Evolutionary conservation across 2,888 invertebrate genomes (phyloP).

Genomic region (Dicranocentrus wangi): DNA sequence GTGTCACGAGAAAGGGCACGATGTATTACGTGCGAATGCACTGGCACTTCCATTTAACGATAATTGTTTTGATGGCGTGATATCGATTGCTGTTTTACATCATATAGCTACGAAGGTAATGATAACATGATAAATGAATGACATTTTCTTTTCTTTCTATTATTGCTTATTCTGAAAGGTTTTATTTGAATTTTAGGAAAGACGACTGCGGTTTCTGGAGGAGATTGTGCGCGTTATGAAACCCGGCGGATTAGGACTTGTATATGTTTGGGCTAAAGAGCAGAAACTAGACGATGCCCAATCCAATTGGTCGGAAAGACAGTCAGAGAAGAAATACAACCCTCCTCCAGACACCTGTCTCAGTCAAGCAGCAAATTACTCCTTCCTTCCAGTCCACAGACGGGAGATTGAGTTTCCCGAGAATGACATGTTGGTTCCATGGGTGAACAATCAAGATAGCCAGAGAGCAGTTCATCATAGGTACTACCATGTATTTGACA

Average conservation of each 20-base stretch:
- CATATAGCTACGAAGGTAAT: slow-evolving; percentile 87
- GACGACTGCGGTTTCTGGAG: slow-evolving; percentile 83
- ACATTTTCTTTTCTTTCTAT: neutral
- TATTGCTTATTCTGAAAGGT: neutral
- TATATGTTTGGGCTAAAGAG: slow-evolving; percentile 98
- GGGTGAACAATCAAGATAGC: slow-evolving; percentile 79
- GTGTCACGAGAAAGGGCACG: slow-evolving; percentile 79
- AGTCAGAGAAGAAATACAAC: slow-evolving; percentile 76
- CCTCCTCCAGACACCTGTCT: slow-evolving; percentile 26
- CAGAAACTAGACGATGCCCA: slow-evolving; percentile 83
- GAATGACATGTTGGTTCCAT: slow-evolving; percentile 94
- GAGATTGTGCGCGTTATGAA: slow-evolving; percentile 86
- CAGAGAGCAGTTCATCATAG: slow-evolving; percentile 80
- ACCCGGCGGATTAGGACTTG: slow-evolving; percentile 84
- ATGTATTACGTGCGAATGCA: slow-evolving; percentile 86
- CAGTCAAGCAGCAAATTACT: slow-evolving; percentile 40
- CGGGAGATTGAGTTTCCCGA: slow-evolving; percentile 93
- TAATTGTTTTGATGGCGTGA: slow-evolving; percentile 83
- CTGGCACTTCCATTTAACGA: slow-evolving; percentile 83
- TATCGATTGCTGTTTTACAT: slow-evolving; percentile 97
- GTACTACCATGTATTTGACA: slow-evolving; percentile 94
- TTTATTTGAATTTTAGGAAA: slow-evolving; percentile 76
- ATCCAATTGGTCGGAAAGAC: slow-evolving; percentile 81
- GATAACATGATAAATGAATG: neutral
- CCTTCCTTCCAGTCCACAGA: slow-evolving; percentile 85